phyloP scores from a whole-genome alignment of 2,888 invertebrate species.

The Tipula lateralis region DNA sequence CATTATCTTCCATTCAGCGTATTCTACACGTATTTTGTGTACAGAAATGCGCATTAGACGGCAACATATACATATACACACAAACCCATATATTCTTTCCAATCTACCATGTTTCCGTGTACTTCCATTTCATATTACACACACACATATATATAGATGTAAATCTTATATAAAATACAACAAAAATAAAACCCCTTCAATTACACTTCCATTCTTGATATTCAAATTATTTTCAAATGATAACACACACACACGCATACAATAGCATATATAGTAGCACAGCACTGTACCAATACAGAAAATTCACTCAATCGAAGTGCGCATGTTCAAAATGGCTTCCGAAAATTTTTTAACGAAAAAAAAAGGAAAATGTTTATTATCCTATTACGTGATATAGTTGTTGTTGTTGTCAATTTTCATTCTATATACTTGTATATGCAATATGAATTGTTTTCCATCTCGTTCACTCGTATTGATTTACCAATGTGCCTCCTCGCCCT shows the following conservation, averaged over 20 bases:
- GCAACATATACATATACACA: not conserved
- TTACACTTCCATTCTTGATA: not conserved
- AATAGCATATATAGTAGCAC: not conserved
- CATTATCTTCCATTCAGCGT: not conserved
- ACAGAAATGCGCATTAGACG: not conserved
- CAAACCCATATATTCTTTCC: not conserved
- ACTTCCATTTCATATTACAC: not conserved
- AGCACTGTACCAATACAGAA: not conserved
- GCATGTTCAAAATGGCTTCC: constrained; percentile 15
- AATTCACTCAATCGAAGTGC: not conserved
- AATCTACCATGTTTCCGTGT: not conserved
- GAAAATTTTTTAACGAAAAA: not conserved
- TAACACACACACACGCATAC: not conserved
- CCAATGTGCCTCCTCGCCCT: not conserved
- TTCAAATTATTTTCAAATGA: constrained; percentile 11
- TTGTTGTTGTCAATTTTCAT: not conserved
- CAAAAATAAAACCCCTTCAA: not conserved
- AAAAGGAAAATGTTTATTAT: not conserved
- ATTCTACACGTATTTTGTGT: not conserved
- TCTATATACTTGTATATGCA: not conserved
- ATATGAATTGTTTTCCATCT: not conserved
- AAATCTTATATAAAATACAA: not conserved
- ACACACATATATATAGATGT: not conserved
- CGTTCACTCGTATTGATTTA: not conserved
- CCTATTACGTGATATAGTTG: not conserved